Base-by-base conservation (phyloP, 2,797 vertebrate species). In the Tokudaia tokunoshimensis region DNA sequence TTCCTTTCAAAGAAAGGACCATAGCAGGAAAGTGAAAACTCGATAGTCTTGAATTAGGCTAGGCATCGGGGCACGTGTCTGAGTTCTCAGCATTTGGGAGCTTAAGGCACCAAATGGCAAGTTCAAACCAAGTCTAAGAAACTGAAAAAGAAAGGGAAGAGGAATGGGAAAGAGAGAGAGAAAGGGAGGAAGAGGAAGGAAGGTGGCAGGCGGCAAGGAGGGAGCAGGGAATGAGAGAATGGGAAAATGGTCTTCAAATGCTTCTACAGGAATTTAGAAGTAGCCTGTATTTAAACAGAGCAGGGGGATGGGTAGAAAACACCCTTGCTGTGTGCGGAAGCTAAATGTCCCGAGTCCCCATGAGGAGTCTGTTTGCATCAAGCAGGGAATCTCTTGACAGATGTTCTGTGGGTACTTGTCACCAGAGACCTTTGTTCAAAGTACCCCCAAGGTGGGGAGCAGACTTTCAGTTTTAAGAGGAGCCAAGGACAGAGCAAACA, bases 171-270 rank as follows among this genome's bases (percentile, higher is more conserved):
- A 55, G 8, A 31, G 14, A 12, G n/a, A 41, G 24, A 22, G n/a
- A 37, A 2, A 6, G 22, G 11, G 5, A 29, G 15, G 3, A 9
- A 1, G 11, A 6, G 31, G 31, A 4, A 31, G 12, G 15, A 13
- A 9, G n/a, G 55, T n/a, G 29, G 8, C 26, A 65, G 63, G 63
- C 12, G 14, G 26, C 6, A 37, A 10, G 8, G 55, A 7, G 34
- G 34, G 34, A 15, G 3, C 2, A 37, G 20, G 41, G 55, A n/a
- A 37, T 1, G 34, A 37, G 67, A 72, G 31, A 72, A n/a, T 34
- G 50, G 34, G 22, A 26, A 50, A 50, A n/a, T 65, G 15, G 13
- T 41, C 24, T 88, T 31, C n/a, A 57, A 41, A 41, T 57, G n/a
- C 34, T 87, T 41, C 83, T 50, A 22, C 31, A 29, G 85, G 65